Conservation (phyloP, 2,113 vertebrate genomes). For the Petaurus breviceps region DNA sequence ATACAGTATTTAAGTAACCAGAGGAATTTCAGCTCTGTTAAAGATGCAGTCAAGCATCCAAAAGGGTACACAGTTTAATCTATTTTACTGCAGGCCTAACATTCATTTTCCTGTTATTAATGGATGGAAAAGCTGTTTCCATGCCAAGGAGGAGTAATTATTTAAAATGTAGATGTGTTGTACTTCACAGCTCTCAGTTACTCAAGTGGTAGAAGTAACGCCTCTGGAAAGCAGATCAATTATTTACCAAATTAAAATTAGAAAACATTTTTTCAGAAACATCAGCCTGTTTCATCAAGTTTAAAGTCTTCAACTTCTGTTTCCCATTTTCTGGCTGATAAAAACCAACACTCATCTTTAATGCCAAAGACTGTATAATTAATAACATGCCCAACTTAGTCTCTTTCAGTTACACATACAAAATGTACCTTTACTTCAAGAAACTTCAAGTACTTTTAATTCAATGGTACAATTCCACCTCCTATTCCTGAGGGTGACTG, state of each 20-base stretch:
- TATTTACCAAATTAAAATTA: conserved; percentile 76
- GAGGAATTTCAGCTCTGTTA: conserved; percentile 87
- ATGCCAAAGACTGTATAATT: conserved; percentile 21
- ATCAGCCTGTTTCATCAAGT: background rate
- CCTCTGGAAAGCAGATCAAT: conserved; percentile 78
- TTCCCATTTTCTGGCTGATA: conserved; percentile 29
- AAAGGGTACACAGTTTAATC: conserved; percentile 86
- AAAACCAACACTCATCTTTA: conserved; percentile 33
- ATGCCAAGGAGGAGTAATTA: conserved; percentile 85
- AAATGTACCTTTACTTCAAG: background rate
- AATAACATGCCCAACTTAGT: background rate
- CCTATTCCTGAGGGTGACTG: background rate
- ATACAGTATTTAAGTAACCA: conserved; percentile 83
- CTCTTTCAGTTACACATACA: conserved; percentile 4
- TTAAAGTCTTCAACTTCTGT: conserved; percentile 19
- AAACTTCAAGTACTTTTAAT: conserved; percentile 16
- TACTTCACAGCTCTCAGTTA: conserved; percentile 82
- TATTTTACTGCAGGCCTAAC: conserved; percentile 87
- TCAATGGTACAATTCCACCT: background rate
- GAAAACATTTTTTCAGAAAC: conserved; percentile 61
- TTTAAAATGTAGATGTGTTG: conserved; percentile 85
- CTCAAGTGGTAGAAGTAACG: conserved; percentile 74
- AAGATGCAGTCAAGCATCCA: conserved; percentile 87
- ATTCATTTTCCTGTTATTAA: conserved; percentile 90
- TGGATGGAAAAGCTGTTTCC: conserved; percentile 87